These are phyloP conservation scores for Clinocottus analis DNA, from an alignment of 2,113 vertebrate species.

Conservation along the genomic window DNA sequence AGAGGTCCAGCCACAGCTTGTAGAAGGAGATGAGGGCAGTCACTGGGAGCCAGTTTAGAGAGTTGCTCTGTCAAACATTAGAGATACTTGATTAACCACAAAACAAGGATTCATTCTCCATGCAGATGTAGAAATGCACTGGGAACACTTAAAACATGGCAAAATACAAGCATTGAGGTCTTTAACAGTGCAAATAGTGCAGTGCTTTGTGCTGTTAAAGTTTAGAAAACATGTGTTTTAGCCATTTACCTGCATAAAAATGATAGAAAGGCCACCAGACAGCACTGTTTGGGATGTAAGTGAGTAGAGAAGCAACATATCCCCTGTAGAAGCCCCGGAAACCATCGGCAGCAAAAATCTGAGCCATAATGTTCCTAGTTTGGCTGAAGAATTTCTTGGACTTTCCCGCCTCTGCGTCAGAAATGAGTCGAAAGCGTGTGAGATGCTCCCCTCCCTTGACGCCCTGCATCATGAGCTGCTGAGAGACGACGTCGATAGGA, in stretches of 20 bases:
- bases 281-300: slow-evolving; percentile 98
- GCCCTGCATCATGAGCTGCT: slow-evolving; percentile 98
- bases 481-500: slow-evolving; percentile 95
- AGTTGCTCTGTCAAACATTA: slow-evolving; percentile 89
- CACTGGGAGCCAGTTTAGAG: slow-evolving; percentile 89
- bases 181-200: not conserved
- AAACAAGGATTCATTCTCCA: not conserved
- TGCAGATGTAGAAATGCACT: not conserved
- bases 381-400: slow-evolving; percentile 88
- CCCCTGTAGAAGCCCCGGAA: slow-evolving; percentile 95
- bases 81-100: slow-evolving; percentile 4
- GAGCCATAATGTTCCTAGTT: slow-evolving; percentile 90
- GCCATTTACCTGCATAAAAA: slow-evolving; percentile 91
- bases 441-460: slow-evolving; percentile 88
- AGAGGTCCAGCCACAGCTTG: slow-evolving; percentile 94
- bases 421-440: slow-evolving; percentile 88
- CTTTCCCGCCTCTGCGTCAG: slow-evolving; percentile 44
- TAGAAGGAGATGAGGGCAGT: slow-evolving; percentile 95
- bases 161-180: not conserved
- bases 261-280: slow-evolving; percentile 99
- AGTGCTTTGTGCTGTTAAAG: not conserved
- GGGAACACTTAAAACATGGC: not conserved
- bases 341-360: slow-evolving; percentile 93
- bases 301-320: slow-evolving; percentile 94
- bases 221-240: not conserved